A percentile compares a stretch with the other conserved stretches of the same genome.
Conservation (phyloP, 2,888 invertebrate genomes). For the Siphlonurus alternatus region DNA sequence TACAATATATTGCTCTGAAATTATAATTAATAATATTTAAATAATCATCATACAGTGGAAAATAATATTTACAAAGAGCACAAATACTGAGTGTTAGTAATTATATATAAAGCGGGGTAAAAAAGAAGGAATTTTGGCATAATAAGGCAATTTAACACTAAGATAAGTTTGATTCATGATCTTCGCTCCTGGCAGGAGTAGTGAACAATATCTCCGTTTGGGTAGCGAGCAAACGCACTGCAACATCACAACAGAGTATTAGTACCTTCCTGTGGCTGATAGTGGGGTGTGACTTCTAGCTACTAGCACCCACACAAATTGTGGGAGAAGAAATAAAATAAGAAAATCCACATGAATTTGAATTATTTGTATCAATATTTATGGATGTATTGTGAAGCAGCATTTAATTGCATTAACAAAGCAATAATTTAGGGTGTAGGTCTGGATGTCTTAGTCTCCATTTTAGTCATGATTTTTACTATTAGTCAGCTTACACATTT, state of each 20-base stretch:
- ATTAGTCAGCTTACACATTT: too few species aligned
- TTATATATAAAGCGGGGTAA: too few species aligned
- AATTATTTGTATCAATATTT: too few species aligned
- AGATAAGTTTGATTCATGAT: background rate
- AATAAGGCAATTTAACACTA: background rate
- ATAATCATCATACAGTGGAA: background rate
- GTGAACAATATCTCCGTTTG: slow-evolving; percentile 83
- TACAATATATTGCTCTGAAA: background rate
- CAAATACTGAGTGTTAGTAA: background rate
- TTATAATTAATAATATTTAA: background rate
- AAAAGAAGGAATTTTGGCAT: background rate
- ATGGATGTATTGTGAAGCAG: too few species aligned
- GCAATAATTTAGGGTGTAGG: too few species aligned
- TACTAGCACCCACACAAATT: too few species aligned
- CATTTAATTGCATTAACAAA: too few species aligned
- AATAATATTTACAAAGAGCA: background rate
- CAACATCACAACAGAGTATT: slow-evolving; percentile 21
- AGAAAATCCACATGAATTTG: too few species aligned
- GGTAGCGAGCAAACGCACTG: slow-evolving; percentile 83
- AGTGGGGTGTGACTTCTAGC: too few species aligned
- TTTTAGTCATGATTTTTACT: too few species aligned
- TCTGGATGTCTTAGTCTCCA: too few species aligned
- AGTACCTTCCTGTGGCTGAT: background rate
- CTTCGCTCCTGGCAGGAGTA: slow-evolving; percentile 57
- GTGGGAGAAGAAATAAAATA: too few species aligned